Conservation (phyloP, 64 coral and sea anemone genomes). For the Montipora cactus region DNA sequence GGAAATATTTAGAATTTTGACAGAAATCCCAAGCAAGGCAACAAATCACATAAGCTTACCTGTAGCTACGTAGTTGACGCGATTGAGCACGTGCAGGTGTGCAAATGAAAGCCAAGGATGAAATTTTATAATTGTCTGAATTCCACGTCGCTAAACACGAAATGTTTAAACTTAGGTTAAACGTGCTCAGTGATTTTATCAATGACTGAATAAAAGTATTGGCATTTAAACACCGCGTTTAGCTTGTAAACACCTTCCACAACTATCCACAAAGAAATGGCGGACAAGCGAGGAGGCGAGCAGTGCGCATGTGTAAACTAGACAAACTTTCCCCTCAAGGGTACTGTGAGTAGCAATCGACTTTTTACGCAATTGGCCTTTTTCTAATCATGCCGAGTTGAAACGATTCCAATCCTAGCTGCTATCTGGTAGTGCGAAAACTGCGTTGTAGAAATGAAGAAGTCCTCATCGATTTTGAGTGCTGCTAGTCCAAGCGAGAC, state of each 20-base stretch:
- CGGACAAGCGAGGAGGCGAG: neutral
- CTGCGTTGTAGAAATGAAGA: neutral
- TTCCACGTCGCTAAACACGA: too few species aligned
- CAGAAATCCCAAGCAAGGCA: too few species aligned
- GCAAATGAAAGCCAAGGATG: too few species aligned
- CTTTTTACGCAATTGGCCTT: too few species aligned
- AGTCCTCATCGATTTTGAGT: slow-evolving; percentile 27
- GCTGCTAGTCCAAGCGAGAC: slow-evolving; percentile 37
- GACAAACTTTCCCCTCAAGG: neutral
- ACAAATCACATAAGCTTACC: too few species aligned
- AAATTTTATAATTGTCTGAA: too few species aligned
- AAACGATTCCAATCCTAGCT: neutral
- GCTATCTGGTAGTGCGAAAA: neutral
- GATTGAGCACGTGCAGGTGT: too few species aligned
- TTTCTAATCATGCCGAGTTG: too few species aligned
- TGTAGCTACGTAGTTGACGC: too few species aligned
- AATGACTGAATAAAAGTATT: neutral
- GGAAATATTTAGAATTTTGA: too few species aligned
- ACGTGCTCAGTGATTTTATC: too few species aligned
- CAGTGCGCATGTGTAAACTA: neutral
- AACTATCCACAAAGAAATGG: neutral
- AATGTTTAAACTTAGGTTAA: too few species aligned
- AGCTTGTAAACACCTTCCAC: neutral
- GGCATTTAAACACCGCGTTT: neutral
- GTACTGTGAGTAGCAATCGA: neutral